Conservation (phyloP, 2,797 vertebrate genomes). For the Eulemur mongoz region DNA sequence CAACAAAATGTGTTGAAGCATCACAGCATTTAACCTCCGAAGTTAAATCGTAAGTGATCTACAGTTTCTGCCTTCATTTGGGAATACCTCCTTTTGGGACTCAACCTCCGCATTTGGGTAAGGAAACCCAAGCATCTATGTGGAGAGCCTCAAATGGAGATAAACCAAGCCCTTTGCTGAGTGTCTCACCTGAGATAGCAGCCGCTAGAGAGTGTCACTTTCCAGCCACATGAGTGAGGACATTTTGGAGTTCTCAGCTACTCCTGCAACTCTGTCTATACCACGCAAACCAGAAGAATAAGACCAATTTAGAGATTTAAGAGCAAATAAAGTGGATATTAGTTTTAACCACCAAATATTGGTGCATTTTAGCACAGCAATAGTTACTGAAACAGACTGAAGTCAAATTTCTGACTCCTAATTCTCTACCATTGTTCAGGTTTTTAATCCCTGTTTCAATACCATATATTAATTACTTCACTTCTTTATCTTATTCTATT, state of each 20-base stretch:
- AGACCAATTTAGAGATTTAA: not conserved
- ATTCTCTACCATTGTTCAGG: not conserved
- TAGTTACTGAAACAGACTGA: not conserved
- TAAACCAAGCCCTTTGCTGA: not conserved
- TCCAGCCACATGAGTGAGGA: not conserved
- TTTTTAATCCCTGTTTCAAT: not conserved
- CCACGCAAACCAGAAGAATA: not conserved
- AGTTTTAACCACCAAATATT: not conserved
- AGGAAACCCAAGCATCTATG: not conserved
- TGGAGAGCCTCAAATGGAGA: fast-evolving
- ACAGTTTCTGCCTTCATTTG: not conserved
- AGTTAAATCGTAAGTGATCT: not conserved
- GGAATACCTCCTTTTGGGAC: not conserved
- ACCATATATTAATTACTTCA: not conserved
- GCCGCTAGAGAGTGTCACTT: fast-evolving
- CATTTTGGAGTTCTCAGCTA: not conserved
- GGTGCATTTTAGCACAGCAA: not conserved
- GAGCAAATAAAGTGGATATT: not conserved
- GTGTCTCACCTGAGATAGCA: not conserved
- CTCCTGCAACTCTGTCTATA: not conserved
- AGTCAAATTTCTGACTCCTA: not conserved
- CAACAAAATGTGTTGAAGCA: not conserved
- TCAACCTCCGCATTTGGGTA: fast-evolving
- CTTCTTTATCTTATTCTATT: not conserved
- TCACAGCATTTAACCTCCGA: not conserved